Percentiles rank a stretch among this genome's conserved stretches.
These are phyloP conservation scores for Muscidifurax raptorellus DNA, from an alignment of 1,140 invertebrate species.

Conservation along the genomic window DNA sequence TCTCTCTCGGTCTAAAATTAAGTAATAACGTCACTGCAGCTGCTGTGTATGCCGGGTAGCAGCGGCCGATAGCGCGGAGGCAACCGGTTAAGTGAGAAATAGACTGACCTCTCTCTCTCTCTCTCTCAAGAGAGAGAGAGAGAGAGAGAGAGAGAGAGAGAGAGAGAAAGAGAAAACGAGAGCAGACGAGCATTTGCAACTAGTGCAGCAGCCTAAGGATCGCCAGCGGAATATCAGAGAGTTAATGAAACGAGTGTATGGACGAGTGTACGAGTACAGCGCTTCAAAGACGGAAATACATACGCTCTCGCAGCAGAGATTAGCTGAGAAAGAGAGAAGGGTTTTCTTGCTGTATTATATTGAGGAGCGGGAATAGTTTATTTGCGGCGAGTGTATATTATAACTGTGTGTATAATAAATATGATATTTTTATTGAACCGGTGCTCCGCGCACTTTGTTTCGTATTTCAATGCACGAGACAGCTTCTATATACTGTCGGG, in stretches of 20 bases:
- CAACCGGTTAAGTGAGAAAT: slow-evolving; percentile 43
- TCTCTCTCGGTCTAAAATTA: slow-evolving; percentile 58
- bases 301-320: neutral
- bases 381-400: no score
- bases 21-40: slow-evolving; percentile 58
- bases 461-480: no score
- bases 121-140: neutral
- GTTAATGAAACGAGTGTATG: neutral
- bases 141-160: neutral
- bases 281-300: neutral
- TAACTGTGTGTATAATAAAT: no score
- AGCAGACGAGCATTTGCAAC: neutral
- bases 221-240: neutral
- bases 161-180: neutral
- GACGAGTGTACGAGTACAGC: neutral
- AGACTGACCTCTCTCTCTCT: neutral
- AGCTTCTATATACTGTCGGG: no score
- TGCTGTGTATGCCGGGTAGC: slow-evolving; percentile 5
- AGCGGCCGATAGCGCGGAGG: neutral
- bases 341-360: no score
- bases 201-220: neutral
- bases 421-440: no score
- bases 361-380: no score
- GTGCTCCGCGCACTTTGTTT: no score
- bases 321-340: neutral